phyloP scores from a whole-genome alignment of 2,888 invertebrate genomes.

The Trachelus stipa region DNA sequence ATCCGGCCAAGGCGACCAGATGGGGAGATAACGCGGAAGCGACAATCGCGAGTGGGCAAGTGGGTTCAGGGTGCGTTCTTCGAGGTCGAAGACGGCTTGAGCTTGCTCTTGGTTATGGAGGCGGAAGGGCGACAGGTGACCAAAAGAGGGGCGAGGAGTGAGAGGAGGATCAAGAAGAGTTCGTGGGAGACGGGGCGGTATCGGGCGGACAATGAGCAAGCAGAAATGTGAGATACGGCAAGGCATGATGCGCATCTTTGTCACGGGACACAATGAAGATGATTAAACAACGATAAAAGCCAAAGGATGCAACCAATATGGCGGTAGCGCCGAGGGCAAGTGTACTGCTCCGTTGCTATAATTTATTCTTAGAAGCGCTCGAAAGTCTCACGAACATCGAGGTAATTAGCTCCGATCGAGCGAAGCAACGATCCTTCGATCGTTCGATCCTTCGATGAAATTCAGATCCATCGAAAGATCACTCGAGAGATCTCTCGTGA shows the following conservation, averaged over 20 bases:
- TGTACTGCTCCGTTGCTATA: constrained; percentile 6
- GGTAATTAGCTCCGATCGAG: background rate
- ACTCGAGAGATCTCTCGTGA: background rate
- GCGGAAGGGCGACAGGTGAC: background rate
- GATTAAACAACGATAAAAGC: constrained; percentile 35
- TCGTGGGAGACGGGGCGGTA: constrained; percentile 13
- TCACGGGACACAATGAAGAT: constrained; percentile 38
- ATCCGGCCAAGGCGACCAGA: too few species aligned
- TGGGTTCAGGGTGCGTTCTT: too few species aligned
- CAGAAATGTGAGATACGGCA: constrained; percentile 28
- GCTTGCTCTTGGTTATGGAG: background rate
- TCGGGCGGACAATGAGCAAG: constrained; percentile 32
- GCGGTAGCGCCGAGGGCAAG: constrained; percentile 17
- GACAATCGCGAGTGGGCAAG: too few species aligned
- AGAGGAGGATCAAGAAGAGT: background rate
- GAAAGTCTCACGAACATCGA: background rate
- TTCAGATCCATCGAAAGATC: background rate
- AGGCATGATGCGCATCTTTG: constrained; percentile 29
- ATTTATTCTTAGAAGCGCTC: constrained; percentile 3
- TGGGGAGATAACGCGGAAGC: too few species aligned
- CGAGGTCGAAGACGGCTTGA: too few species aligned
- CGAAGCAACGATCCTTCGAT: background rate
- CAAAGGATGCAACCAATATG: constrained; percentile 11
- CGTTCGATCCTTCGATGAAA: background rate
- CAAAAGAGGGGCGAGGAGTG: background rate